These are phyloP conservation scores for Hipposideros armiger DNA, from an alignment of 2,113 vertebrate species.

Conservation along the genomic window DNA sequence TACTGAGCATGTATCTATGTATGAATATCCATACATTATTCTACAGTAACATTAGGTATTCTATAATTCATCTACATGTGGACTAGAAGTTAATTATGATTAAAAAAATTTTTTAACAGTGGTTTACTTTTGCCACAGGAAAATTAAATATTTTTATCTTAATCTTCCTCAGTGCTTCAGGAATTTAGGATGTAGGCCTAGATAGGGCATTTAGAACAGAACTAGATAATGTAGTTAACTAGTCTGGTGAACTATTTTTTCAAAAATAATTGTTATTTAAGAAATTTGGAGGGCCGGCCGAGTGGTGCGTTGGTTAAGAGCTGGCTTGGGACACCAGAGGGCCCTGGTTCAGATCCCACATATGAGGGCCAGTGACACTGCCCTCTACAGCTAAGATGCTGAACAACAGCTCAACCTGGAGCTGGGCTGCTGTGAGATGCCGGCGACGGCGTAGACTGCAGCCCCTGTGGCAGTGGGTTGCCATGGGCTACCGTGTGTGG, in stretches of 20 bases:
- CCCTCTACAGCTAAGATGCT: no score
- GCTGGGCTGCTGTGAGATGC: no score
- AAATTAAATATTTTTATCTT: slow-evolving; percentile 51
- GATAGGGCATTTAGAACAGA: not conserved
- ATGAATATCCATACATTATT: not conserved
- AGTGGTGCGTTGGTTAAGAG: no score
- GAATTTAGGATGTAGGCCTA: not conserved
- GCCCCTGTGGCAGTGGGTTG: no score
- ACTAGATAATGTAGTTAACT: slow-evolving; percentile 11
- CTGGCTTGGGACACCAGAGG: no score
- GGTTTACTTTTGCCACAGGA: slow-evolving; percentile 30
- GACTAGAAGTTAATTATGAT: slow-evolving; percentile 1
- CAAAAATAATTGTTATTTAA: not conserved
- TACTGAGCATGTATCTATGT: not conserved
- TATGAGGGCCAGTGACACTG: no score
- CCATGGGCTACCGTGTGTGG: no score
- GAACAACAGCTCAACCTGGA: no score
- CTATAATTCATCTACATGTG: not conserved
- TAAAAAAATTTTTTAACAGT: not conserved
- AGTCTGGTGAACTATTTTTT: not conserved
- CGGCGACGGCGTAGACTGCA: no score
- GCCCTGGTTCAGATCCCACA: no score
- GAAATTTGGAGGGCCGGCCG: not conserved
- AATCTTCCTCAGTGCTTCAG: slow-evolving; percentile 12
- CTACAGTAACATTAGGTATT: not conserved